These are phyloP conservation scores for Choreutis nemorana DNA, from an alignment of 2,888 invertebrate genomes.

Conservation along the genomic window DNA sequence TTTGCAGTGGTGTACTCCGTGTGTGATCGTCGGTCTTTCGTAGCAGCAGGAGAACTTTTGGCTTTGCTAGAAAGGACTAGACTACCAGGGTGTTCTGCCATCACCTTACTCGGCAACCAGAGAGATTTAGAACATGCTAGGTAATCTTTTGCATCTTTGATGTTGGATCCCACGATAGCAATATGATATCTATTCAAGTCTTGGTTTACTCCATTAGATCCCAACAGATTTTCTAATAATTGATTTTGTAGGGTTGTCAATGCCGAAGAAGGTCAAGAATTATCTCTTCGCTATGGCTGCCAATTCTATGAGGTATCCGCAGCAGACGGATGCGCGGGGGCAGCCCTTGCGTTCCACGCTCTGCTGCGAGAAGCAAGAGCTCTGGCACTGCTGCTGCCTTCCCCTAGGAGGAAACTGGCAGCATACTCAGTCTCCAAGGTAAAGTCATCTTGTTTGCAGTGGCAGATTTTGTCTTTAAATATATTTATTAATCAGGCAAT, in stretches of 20 bases:
- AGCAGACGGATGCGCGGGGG: conserved; percentile 83
- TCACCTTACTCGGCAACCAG: conserved; percentile 81
- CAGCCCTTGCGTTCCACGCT: conserved; percentile 81
- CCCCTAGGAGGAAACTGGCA: conserved; percentile 76
- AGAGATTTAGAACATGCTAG: conserved; percentile 82
- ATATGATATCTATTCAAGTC: too few species aligned
- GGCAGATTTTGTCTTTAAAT: too few species aligned
- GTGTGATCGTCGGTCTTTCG: conserved; percentile 77
- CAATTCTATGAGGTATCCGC: conserved; percentile 88
- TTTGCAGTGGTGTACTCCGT: conserved; percentile 85
- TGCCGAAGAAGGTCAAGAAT: conserved; percentile 81
- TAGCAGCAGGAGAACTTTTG: conserved; percentile 75
- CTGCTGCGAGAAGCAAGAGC: conserved; percentile 78
- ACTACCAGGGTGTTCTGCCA: conserved; percentile 78
- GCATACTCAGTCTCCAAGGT: conserved; percentile 82
- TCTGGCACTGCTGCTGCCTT: conserved; percentile 72
- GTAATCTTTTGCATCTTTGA: conserved; percentile 37
- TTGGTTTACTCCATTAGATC: too few species aligned
- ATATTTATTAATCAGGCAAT: too few species aligned
- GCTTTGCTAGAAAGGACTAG: conserved; percentile 76
- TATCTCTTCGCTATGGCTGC: conserved; percentile 79
- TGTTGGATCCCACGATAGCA: too few species aligned
- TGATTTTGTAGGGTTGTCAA: conserved; percentile 70
- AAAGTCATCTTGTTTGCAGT: conserved; percentile 8
- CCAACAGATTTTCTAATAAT: neutral